Base-by-base conservation (phyloP, 2,888 invertebrate genomes). In the Sarcophaga subvicina region DNA sequence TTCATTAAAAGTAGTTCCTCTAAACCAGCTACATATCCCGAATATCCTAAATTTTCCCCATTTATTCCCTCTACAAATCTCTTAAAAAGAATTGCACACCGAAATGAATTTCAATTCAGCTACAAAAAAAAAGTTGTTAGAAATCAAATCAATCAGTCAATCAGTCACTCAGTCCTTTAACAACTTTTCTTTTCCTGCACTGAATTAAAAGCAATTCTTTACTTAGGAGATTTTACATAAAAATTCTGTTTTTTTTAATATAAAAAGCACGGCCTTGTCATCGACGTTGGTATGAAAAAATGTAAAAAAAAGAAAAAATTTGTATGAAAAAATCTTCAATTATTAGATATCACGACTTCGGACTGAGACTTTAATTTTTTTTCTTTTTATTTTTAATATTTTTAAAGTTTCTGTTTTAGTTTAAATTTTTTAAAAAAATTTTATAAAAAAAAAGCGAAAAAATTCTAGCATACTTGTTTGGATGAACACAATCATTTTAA, bases 341-440 rank as follows among this genome's bases (percentile, higher is more conserved):
- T 83, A 75, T 83, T 83, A 83, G 83, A 83, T 62, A 83, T 83
- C 83, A 86, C 82, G 82, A 82, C 73, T 82, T 79, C 70, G 82
- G 82, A 83, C 83, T 79, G 83, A 69, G 4, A 6, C 54, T 62
- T 62, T 25, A 59, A 12, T 49, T 54, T 78, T 11, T 72, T 11
- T 20, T 20, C 20, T 20, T 49, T 25, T 67, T 80, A 12, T 25
- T 69, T 45, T 14, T 47, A 17, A 17, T 59, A 59, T 59, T 17
- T 59, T 59, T 10, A 17, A 3, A 59, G 2, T 59, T 59, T 59
- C n/a, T 17, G 6, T 17, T 17, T 17, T 17, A 5, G 47, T 64
- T 25, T 22, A 67, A 17, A 0, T n/a, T 20, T 47, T 27, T 4
- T 22, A 22, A 17, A 17, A 59, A 17, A 59, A 59, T 17, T 59